phyloP scores from a whole-genome alignment of 30 jellyfish, hydroid and myxozoan genomes.

The Catostylus mosaicus region DNA sequence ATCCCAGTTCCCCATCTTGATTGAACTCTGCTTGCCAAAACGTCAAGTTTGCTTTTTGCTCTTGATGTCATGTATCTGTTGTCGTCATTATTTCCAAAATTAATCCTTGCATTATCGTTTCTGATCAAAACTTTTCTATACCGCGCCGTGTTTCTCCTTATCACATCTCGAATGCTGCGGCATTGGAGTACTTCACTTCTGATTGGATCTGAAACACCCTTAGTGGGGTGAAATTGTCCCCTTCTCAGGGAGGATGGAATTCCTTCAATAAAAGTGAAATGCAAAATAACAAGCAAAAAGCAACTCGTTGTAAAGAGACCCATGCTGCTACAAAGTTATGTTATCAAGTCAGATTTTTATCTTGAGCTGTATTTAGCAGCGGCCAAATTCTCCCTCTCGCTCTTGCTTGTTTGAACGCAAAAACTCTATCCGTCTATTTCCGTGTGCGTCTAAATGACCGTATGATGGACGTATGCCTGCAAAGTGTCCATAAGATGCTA shows the following conservation, averaged over 20 bases:
- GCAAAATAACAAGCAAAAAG: neutral
- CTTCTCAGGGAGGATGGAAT: constrained; percentile 26
- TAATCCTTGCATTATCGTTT: constrained; percentile 66
- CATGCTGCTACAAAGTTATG: neutral
- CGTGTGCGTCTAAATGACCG: neutral
- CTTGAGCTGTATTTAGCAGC: too few relatives aligned
- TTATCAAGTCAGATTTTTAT: neutral
- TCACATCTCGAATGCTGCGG: constrained; percentile 89
- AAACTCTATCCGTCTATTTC: too few relatives aligned
- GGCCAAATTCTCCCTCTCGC: too few relatives aligned
- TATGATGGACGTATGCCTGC: neutral
- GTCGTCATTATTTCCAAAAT: constrained; percentile 68
- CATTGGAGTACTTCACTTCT: constrained; percentile 76
- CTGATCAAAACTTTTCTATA: constrained; percentile 85
- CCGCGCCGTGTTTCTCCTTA: constrained; percentile 85
- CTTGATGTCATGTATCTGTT: constrained; percentile 95
- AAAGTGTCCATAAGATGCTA: neutral
- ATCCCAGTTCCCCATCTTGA: constrained; percentile 64
- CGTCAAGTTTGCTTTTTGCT: constrained; percentile 88
- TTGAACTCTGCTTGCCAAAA: constrained; percentile 75
- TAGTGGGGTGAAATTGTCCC: constrained; percentile 80
- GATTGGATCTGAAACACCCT: constrained; percentile 55
- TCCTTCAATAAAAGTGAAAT: neutral
- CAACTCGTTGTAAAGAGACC: neutral
- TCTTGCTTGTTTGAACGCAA: too few relatives aligned